Evolutionary conservation across 2,797 vertebrate species (phyloP), one percentile per base, ranked within the genome.

Genomic region (Thunnus albacares): DNA sequence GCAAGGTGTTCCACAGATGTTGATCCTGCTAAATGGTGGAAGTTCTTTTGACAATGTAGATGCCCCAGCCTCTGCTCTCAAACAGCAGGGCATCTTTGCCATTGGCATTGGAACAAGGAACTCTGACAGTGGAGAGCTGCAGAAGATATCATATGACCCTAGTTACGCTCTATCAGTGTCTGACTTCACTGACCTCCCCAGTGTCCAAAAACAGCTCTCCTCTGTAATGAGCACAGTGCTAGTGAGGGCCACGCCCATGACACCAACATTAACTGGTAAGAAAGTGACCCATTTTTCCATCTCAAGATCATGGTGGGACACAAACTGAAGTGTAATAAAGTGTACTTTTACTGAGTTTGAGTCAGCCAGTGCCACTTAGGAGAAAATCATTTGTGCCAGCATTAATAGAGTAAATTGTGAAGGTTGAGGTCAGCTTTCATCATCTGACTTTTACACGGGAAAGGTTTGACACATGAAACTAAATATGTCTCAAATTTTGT

Each of bases 1-100:
- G 52, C 60, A 91, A 69, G 90, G 90, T 13, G 92, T 92, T 58
- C 89, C 84, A 28, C 90, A 92, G 55, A 43, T 90, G 8, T 20
- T 92, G 60, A 84, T 92, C 14, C 47, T 92, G 56, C 71, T 93
- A 20, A 92, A 38, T 71, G 88, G 96, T 0, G 95, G 91, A 77
- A 93, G 24, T 58, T 91, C 92, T 26, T 75, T 0, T 79, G 92
- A 93, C 81, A 85, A 28, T 22, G 82, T 91, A 1, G 70, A 81
- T 45, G 14, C 13, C 2, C 84, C 85, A 69, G 88, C 83, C 13
- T 58, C 79, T 28, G 75, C 73, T 62, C 47, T 49, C 47, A 49
- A 49, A 49, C 38, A 41, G 10, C 38, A 41, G 38, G 38, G 38
- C 38, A 12, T 41, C 38, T 12, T 11, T 41, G 3, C 11, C 11